These are phyloP conservation scores for Pachydiplax longipennis DNA, from an alignment of 2,888 invertebrate genomes.

Conservation along the genomic window DNA sequence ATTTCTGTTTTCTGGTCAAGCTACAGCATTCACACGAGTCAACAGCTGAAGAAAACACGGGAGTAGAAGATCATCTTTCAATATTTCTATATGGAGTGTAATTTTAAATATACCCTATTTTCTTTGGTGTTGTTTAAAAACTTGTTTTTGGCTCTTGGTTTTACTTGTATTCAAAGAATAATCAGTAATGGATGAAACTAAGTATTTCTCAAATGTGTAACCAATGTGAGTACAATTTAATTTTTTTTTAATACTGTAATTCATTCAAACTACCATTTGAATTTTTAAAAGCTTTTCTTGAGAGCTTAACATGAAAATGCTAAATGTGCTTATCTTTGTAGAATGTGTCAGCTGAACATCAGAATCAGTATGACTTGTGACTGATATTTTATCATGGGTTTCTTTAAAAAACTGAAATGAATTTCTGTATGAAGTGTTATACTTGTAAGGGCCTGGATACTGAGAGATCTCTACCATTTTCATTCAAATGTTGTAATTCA, in stretches of 20 bases:
- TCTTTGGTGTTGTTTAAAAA: not conserved
- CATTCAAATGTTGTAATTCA: no score
- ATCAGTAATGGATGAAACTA: not conserved
- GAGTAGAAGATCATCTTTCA: not conserved
- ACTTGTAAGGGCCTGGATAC: not conserved
- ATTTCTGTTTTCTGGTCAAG: not conserved
- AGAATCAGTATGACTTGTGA: not conserved
- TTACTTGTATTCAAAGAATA: not conserved
- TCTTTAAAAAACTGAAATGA: not conserved
- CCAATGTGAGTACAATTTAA: not conserved
- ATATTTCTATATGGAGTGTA: not conserved
- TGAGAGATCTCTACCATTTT: not conserved
- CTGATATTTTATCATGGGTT: not conserved
- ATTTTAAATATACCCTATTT: not conserved
- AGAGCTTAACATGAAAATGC: not conserved
- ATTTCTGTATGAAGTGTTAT: not conserved
- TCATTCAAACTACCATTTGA: not conserved
- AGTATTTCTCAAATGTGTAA: not conserved
- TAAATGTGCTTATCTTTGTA: not conserved
- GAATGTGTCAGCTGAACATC: not conserved
- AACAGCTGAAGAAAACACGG: not conserved
- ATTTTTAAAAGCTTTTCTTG: not conserved
- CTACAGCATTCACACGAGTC: not conserved
- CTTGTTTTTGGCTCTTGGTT: constrained; percentile 35
- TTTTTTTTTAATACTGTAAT: not conserved